Base-by-base conservation (phyloP, 2,113 vertebrate genomes). In the Hipposideros armiger region DNA sequence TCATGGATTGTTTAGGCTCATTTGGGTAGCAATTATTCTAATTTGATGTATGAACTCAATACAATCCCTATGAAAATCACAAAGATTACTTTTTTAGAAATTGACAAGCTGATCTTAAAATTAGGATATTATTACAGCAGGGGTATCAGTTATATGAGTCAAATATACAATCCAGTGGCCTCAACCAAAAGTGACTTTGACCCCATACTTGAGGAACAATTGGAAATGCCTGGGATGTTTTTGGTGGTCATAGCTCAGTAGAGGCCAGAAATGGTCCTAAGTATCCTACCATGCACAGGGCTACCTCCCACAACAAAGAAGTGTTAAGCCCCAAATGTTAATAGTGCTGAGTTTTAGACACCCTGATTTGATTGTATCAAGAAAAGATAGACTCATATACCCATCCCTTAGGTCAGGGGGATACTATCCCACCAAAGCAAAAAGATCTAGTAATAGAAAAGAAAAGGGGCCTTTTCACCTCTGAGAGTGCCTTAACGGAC, bases 151-250 rank as follows among this genome's bases (percentile, higher is more conserved):
- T 89, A 80, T 16, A 93, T 60, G 3, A 90, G 3, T 50, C 24
- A 62, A 69, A 50, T 70, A 47, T 9, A 40, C 24, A 60, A 86
- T 40, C 86, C 52, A 64, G 52, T 81, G 66, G 4, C 56, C 56
- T 90, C 56, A 76, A 28, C 13, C 13, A 76, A 94, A 9, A 47
- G 50, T 58, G 4, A 87, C 58, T 93, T 87, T 77, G 14, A 9
- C 17, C 13, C 9, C 11, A 28, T 11, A 4, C 11, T 0, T 0
- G 1, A 0, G 26, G 7, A 22, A 70, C 3, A 54, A 85, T 54
- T 26, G n/a, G 40, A 32, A 94, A 50, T 52, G 16, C 78, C 54
- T 83, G 15, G 5, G 28, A 36, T 2, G 19, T 20, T 87, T 42
- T 47, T 22, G 50, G 17, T 26, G 3, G 56, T 36, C 16, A 30